These are phyloP conservation scores for Drosophila picticornis DNA, from an alignment of 2,888 invertebrate genomes.

Conservation along the genomic window DNA sequence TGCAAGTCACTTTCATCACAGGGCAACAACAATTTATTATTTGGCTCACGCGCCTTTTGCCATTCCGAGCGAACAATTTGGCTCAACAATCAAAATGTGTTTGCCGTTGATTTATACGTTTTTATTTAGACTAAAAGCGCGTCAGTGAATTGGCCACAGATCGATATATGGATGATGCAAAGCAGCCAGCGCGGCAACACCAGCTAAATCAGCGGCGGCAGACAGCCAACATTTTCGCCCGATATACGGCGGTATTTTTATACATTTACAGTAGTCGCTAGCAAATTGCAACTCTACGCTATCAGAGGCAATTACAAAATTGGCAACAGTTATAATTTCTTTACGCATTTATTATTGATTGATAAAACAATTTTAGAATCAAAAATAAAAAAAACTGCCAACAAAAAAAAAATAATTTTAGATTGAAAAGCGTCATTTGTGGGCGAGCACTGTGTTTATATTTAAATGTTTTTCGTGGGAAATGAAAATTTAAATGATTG, in stretches of 20 bases:
- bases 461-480: conserved; percentile 45
- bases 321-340: neutral
- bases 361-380: too few relatives aligned
- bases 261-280: neutral
- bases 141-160: conserved; percentile 59
- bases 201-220: neutral
- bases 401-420: neutral
- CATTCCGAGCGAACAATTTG: conserved; percentile 54
- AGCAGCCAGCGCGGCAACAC: conserved; percentile 36
- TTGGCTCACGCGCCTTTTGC: conserved; percentile 52
- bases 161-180: conserved; percentile 54
- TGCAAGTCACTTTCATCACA: conserved; percentile 52
- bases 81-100: conserved; percentile 68
- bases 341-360: neutral
- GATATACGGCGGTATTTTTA: neutral
- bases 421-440: neutral
- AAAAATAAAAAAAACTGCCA: too few relatives aligned
- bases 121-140: conserved; percentile 55
- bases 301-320: neutral
- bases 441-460: conserved; percentile 18
- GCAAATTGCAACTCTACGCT: neutral
- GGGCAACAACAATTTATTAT: conserved; percentile 31
- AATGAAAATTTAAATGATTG: conserved; percentile 61
- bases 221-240: conserved; percentile 9
- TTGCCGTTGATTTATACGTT: conserved; percentile 50